These are phyloP conservation scores for Octodonta nipae DNA, from an alignment of 2,888 invertebrate species.

Conservation along the genomic window DNA sequence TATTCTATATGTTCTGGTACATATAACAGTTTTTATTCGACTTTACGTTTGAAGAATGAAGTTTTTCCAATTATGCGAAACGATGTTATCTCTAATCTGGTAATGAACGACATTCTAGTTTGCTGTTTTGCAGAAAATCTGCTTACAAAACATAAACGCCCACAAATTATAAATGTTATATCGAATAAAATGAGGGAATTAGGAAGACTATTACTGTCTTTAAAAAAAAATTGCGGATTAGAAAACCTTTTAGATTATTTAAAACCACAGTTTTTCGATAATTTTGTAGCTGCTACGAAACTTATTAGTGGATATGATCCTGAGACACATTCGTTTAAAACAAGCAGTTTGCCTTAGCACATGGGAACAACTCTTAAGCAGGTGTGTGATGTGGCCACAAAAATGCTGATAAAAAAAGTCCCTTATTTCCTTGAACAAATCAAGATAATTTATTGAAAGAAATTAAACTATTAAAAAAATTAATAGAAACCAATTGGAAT, in stretches of 20 bases:
- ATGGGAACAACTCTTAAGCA: slow-evolving; percentile 11
- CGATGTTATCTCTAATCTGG: slow-evolving; percentile 10
- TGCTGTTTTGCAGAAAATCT: slow-evolving; percentile 11
- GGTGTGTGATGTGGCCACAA: slow-evolving; percentile 10
- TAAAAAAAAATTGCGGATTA: slow-evolving; percentile 6
- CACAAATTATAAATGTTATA: slow-evolving; percentile 7
- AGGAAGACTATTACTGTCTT: slow-evolving; percentile 6
- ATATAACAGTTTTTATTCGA: slow-evolving; percentile 4
- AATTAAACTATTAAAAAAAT: slow-evolving; percentile 7
- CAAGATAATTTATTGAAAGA: slow-evolving; percentile 6
- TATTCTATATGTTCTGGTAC: slow-evolving; percentile 4
- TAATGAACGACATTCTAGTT: slow-evolving; percentile 10
- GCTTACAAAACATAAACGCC: slow-evolving; percentile 10
- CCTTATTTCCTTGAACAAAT: slow-evolving; percentile 7
- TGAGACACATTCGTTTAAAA: slow-evolving; percentile 6
- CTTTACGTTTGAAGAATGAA: slow-evolving; percentile 6
- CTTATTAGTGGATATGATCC: slow-evolving; percentile 10
- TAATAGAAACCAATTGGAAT: slow-evolving; percentile 8
- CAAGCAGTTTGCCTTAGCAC: slow-evolving; percentile 10
- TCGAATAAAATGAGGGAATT: slow-evolving; percentile 14
- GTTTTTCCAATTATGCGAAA: slow-evolving; percentile 12
- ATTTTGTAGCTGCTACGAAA: slow-evolving; percentile 13
- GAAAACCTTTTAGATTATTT: slow-evolving; percentile 7
- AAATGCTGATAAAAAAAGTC: slow-evolving; percentile 9
- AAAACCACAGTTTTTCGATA: slow-evolving; percentile 13